Conservation (phyloP, 2,797 vertebrate species). For the Orientallactaga sibirica region DNA sequence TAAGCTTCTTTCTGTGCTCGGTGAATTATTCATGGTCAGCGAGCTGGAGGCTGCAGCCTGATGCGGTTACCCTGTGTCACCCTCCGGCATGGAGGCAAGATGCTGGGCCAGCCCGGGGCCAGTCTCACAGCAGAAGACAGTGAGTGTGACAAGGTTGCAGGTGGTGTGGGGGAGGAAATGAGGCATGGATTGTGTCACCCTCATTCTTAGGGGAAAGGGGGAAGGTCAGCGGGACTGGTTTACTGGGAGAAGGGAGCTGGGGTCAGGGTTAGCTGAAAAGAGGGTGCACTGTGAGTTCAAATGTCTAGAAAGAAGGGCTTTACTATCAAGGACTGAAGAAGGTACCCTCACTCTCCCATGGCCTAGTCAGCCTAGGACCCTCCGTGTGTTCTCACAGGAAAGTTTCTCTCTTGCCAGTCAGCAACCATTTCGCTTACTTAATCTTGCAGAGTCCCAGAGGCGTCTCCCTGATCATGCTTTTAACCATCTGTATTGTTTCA, state of each 20-base stretch:
- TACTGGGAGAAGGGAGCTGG: not conserved
- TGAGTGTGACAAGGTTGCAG: fast-evolving
- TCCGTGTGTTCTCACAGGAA: too few relatives aligned
- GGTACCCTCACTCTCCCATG: not conserved
- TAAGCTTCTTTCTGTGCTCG: conserved; percentile 30
- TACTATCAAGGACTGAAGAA: too few relatives aligned
- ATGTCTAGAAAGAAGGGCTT: not conserved
- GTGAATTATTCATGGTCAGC: conserved; percentile 82
- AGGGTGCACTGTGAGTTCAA: fast-evolving
- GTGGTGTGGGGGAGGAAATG: fast-evolving
- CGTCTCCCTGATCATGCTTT: fast-evolving
- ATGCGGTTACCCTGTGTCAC: not conserved
- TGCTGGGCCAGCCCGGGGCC: not conserved
- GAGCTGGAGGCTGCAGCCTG: conserved; percentile 34
- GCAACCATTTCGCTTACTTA: fast-evolving
- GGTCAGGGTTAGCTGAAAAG: fast-evolving
- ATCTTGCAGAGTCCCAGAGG: fast-evolving
- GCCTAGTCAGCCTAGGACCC: fast-evolving
- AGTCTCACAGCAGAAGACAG: fast-evolving
- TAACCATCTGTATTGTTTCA: not conserved
- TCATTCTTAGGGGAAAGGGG: fast-evolving
- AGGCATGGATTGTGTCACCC: fast-evolving
- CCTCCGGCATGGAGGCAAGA: not conserved
- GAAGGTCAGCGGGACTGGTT: fast-evolving
- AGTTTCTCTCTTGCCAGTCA: not conserved